A percentile compares a stretch with the other conserved stretches of the same genome.
Conservation (phyloP, 2,113 vertebrate species). For the Stercorarius parasiticus region DNA sequence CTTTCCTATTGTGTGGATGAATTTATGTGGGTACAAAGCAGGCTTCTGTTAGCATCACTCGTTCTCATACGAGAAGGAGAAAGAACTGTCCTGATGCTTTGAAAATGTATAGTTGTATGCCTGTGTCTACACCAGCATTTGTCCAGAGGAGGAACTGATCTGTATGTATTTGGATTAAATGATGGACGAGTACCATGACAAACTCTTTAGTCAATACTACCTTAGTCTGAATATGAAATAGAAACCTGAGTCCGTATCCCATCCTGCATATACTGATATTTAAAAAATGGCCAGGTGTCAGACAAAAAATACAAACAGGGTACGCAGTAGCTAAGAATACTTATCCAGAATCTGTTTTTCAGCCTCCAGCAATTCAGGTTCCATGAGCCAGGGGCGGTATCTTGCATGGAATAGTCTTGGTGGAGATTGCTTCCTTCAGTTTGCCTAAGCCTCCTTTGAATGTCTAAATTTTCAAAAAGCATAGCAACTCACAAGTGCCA, state of each 20-base stretch:
- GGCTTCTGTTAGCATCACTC: not conserved
- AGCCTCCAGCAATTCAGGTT: not conserved
- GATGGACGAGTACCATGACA: not conserved
- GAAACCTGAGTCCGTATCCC: not conserved
- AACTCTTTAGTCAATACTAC: not conserved
- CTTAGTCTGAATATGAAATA: not conserved
- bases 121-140: not conserved
- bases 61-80: not conserved
- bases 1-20: not conserved
- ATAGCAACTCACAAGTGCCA: not conserved
- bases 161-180: no score
- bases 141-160: not conserved
- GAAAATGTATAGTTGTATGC: not conserved
- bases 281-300: not conserved
- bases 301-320: not conserved
- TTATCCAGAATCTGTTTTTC: not conserved
- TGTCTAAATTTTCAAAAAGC: not conserved
- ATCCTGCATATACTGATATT: not conserved
- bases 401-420: not conserved
- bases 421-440: not conserved
- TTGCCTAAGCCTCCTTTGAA: not conserved
- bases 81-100: not conserved
- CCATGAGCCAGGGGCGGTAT: not conserved
- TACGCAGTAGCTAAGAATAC: not conserved
- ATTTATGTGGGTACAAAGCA: constrained; percentile 11